phyloP scores from a whole-genome alignment of 1,140 invertebrate species.

The Harlomillsia oculata region DNA sequence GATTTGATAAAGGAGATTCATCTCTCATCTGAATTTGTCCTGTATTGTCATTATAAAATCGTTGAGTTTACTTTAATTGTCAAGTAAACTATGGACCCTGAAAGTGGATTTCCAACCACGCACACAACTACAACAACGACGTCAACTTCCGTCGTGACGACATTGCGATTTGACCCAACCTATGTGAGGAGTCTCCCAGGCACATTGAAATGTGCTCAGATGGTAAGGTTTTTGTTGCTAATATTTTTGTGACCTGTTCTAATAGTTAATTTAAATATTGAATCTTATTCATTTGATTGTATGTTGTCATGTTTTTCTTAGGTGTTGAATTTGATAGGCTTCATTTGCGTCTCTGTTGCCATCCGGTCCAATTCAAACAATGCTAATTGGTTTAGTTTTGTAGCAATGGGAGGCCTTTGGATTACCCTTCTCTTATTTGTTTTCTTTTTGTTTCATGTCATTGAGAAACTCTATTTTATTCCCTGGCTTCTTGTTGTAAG shows the following conservation, averaged over 20 bases:
- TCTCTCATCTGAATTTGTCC: too few relatives aligned
- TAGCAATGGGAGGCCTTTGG: constrained; percentile 76
- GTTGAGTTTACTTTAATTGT: background rate
- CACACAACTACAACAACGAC: constrained; percentile 58
- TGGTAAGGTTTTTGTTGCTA: constrained; percentile 48
- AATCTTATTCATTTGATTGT: constrained; percentile 6
- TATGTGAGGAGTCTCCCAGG: constrained; percentile 64
- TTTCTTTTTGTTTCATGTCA: constrained; percentile 73
- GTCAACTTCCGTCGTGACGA: constrained; percentile 55
- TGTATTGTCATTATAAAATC: background rate
- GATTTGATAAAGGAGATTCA: too few relatives aligned
- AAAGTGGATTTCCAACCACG: constrained; percentile 54
- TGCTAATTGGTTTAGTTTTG: constrained; percentile 64
- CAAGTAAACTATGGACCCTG: constrained; percentile 30
- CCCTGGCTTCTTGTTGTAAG: constrained; percentile 78
- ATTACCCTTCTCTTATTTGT: constrained; percentile 67
- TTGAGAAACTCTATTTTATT: constrained; percentile 72
- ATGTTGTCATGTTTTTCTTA: constrained; percentile 44
- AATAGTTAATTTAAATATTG: constrained; percentile 13
- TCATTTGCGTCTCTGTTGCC: constrained; percentile 67
- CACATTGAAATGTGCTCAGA: constrained; percentile 63
- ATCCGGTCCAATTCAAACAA: constrained; percentile 43
- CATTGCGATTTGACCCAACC: constrained; percentile 58
- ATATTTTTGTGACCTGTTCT: background rate
- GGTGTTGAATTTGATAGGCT: constrained; percentile 65